Conservation (phyloP, 2,113 vertebrate genomes). For the Dromas ardeola region DNA sequence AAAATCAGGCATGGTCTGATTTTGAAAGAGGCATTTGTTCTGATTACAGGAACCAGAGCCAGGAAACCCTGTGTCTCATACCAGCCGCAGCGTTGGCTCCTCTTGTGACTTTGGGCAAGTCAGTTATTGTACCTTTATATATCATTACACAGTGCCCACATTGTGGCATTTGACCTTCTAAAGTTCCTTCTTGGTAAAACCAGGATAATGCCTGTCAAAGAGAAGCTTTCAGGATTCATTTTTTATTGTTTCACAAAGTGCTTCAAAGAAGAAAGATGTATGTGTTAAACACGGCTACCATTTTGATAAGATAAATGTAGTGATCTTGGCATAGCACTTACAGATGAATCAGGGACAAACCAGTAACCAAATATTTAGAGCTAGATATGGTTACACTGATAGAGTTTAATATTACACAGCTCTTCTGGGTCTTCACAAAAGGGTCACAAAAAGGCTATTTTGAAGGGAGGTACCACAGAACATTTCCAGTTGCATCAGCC, state of each 20-base stretch:
- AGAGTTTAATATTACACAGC: not conserved
- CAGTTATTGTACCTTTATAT: not conserved
- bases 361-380: slow-evolving; percentile 22
- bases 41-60: not conserved
- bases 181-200: not conserved
- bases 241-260: not conserved
- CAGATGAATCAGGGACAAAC: not conserved
- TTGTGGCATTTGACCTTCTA: slow-evolving; percentile 1
- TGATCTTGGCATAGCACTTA: not conserved
- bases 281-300: not conserved
- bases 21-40: slow-evolving; percentile 56
- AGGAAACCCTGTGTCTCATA: not conserved
- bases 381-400: not conserved
- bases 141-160: not conserved
- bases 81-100: not conserved
- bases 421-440: not conserved
- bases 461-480: not conserved
- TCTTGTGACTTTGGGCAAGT: not conserved
- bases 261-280: not conserved
- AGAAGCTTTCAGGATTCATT: not conserved
- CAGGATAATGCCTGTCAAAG: slow-evolving; percentile 1
- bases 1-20: slow-evolving; percentile 9
- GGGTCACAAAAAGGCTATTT: not conserved
- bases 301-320: slow-evolving; percentile 25
- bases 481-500: not conserved